Evolutionary conservation across 2,888 invertebrate genomes (phyloP), one percentile per base, ranked within the genome.

Genomic region (Hesperia comma): DNA sequence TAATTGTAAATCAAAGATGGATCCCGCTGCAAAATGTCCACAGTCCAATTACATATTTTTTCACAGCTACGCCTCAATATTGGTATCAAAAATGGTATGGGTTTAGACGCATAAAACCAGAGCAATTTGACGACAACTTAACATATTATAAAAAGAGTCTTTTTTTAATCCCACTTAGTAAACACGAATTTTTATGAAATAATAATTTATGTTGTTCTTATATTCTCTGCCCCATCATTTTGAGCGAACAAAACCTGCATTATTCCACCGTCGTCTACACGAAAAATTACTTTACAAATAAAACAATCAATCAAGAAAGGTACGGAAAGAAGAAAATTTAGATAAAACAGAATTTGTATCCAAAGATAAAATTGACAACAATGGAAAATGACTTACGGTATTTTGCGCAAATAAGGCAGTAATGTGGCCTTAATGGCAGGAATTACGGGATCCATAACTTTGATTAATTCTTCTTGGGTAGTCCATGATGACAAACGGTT

Each of bases 361-460:
- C 21, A 55, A 55, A 63, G 62, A 55, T 63, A 63, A 63, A 43
- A 63, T 63, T 54, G 41, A 55, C 62, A 53, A 53, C 53, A 63
- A 63, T 63, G 43, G 54, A 33, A 33, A 53, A 55, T 62, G 62
- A 62, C 55, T 40, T 14, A 26, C 14, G 33, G 19, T 61, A 62
- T 62, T 62, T 19, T 54, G 55, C 43, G 54, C 14, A 51, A 62
- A 62, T 62, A 55, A 54, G 32, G 62, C 55, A 46, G 32, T 46
- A 62, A 55, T 62, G 55, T 41, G 55, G 43, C 54, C 54, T 17
- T 55, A 55, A 62, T 62, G 55, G 54, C 62, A 53, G 43, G 55
- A 53, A 62, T 62, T 62, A 62, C 32, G 53, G 61, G 41, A 51
- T 54, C 61, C 54, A 54, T 62, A 62, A 54, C 54, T 26, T 54